phyloP scores from a whole-genome alignment of 2,797 vertebrate species.

The Meda fulgida region DNA sequence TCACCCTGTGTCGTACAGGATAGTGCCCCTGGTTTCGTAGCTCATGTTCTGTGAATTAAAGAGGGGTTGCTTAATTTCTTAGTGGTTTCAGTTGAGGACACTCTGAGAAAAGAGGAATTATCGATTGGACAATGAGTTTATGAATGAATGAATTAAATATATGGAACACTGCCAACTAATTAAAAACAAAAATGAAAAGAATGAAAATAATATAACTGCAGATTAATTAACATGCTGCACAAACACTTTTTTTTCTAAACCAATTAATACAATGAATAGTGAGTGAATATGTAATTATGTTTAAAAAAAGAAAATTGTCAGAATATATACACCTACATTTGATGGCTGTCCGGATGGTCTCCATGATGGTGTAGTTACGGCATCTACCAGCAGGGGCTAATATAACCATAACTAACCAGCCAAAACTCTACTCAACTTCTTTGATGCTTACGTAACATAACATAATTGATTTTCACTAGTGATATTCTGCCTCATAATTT shows the following conservation, averaged over 20 bases:
- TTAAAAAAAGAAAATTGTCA: not conserved
- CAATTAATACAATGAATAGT: not conserved
- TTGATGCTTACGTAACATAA: not conserved
- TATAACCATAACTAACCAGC: not conserved
- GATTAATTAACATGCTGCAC: not conserved
- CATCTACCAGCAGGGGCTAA: not conserved
- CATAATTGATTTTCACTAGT: not conserved
- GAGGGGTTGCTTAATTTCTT: not conserved
- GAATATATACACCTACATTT: not conserved
- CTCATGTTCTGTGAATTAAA: conserved; percentile 23
- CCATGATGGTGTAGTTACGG: not conserved
- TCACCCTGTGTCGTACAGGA: conserved; percentile 40
- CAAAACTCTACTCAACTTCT: not conserved
- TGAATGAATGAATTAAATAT: conserved; percentile 4
- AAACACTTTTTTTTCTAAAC: not conserved
- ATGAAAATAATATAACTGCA: not conserved
- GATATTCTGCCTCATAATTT: not conserved
- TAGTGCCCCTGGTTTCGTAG: conserved; percentile 10
- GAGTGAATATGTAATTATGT: too few relatives aligned
- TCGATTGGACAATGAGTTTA: conserved; percentile 7
- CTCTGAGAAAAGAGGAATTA: not conserved
- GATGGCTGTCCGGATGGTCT: not conserved
- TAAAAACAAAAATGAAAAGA: not conserved
- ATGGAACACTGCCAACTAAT: not conserved
- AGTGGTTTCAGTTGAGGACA: not conserved